Percentiles rank a stretch among this genome's conserved stretches.
phyloP scores from a whole-genome alignment of 1,140 invertebrate species.

The Cataglyphis hispanica region DNA sequence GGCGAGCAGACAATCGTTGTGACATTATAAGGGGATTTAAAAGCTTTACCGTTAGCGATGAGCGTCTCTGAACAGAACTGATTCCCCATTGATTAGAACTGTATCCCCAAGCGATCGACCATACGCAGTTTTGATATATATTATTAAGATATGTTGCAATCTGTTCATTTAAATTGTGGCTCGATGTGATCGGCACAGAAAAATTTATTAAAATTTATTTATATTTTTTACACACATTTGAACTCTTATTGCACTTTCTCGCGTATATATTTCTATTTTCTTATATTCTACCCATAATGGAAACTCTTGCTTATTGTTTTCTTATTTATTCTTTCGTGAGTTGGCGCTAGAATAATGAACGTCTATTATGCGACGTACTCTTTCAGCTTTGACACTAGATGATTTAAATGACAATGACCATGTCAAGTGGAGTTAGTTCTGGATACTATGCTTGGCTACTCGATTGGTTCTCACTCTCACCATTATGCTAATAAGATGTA shows the following conservation, averaged over 20 bases:
- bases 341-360: conserved; percentile 31
- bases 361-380: conserved; percentile 36
- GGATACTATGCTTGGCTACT: conserved; percentile 43
- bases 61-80: conserved; percentile 60
- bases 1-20: background rate
- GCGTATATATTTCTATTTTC: conserved; percentile 17
- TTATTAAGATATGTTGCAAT: conserved; percentile 52
- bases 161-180: conserved; percentile 32
- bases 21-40: conserved; percentile 27
- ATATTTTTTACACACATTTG: background rate
- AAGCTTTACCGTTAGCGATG: conserved; percentile 74
- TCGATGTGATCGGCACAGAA: conserved; percentile 21
- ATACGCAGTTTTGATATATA: conserved; percentile 59
- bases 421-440: conserved; percentile 44
- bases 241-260: background rate
- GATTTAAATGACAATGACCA: conserved; percentile 71
- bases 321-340: conserved; percentile 39
- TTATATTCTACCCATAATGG: background rate
- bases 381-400: conserved; percentile 34
- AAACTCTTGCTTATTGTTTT: background rate
- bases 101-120: conserved; percentile 65
- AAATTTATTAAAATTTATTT: background rate
- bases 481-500: conserved; percentile 70
- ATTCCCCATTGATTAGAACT: conserved; percentile 55
- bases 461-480: conserved; percentile 64